phyloP scores from a whole-genome alignment of 2,888 invertebrate species.

The Cryptus armator region DNA sequence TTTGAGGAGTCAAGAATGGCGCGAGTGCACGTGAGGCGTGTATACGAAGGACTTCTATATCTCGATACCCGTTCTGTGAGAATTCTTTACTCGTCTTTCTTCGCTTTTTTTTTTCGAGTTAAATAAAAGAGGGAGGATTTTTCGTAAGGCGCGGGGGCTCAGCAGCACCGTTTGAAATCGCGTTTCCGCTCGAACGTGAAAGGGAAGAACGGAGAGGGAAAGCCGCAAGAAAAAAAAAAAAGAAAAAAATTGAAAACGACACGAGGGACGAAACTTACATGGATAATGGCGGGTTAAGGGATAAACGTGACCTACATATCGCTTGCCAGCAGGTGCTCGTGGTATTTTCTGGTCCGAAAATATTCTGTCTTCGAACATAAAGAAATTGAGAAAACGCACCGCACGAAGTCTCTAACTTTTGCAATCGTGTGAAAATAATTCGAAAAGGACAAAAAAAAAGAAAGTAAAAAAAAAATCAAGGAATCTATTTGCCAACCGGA shows the following conservation, averaged over 20 bases:
- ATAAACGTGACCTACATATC: constrained; percentile 64
- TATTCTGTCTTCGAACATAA: not conserved
- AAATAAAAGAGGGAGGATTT: constrained; percentile 9
- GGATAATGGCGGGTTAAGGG: constrained; percentile 63
- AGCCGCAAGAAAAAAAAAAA: constrained; percentile 40
- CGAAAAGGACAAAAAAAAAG: not conserved
- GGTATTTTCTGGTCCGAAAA: not conserved
- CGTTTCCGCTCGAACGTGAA: constrained; percentile 63
- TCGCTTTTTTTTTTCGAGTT: not conserved
- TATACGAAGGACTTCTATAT: not conserved
- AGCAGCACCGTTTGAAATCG: constrained; percentile 47
- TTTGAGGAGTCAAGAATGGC: not conserved
- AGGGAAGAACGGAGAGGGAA: constrained; percentile 50
- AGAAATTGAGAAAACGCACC: not conserved
- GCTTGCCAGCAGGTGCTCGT: constrained; percentile 60
- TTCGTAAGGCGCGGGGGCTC: not conserved
- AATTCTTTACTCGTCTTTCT: constrained; percentile 51
- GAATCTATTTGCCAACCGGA: constrained; percentile 64
- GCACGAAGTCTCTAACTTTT: not conserved
- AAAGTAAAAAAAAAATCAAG: constrained; percentile 34
- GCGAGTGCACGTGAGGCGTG: constrained; percentile 18
- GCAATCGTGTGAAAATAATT: not conserved
- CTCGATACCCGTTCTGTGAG: constrained; percentile 41
- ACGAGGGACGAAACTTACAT: constrained; percentile 30
- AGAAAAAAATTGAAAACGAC: not conserved